Conservation (phyloP, 2,113 vertebrate species). For the Salvelinus sp. region DNA sequence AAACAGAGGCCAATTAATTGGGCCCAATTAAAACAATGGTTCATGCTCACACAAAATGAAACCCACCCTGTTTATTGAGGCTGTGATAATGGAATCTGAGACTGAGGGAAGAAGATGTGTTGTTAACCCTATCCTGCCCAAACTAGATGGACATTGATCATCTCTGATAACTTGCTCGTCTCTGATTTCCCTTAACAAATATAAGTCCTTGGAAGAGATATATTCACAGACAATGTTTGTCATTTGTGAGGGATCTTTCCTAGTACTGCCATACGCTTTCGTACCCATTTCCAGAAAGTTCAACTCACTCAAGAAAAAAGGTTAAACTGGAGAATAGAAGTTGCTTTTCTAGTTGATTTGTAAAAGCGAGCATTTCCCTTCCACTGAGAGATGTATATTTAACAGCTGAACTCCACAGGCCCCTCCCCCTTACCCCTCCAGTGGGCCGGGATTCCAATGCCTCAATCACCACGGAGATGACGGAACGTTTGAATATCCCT, state of each 20-base stretch:
- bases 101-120: constrained; percentile 17
- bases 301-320: no score
- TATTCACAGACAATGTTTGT: neutral
- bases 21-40: constrained; percentile 84
- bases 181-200: no score
- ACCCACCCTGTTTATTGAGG: constrained; percentile 68
- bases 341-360: neutral
- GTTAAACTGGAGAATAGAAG: neutral
- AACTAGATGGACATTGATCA: no score
- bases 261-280: neutral
- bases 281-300: neutral
- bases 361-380: neutral
- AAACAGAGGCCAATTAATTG: constrained; percentile 79
- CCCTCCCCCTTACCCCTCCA: constrained; percentile 28
- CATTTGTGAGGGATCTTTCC: neutral
- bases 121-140: constrained; percentile 53
- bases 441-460: constrained; percentile 62
- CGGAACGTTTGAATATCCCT: constrained; percentile 70
- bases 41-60: constrained; percentile 80
- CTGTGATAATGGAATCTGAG: constrained; percentile 63
- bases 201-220: neutral
- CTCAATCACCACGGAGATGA: constrained; percentile 73
- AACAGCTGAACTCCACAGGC: constrained; percentile 41
- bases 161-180: no score
- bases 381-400: constrained; percentile 60